Evolutionary conservation across 2,888 invertebrate species (phyloP).

Genomic region (Nemoura dubitans): DNA sequence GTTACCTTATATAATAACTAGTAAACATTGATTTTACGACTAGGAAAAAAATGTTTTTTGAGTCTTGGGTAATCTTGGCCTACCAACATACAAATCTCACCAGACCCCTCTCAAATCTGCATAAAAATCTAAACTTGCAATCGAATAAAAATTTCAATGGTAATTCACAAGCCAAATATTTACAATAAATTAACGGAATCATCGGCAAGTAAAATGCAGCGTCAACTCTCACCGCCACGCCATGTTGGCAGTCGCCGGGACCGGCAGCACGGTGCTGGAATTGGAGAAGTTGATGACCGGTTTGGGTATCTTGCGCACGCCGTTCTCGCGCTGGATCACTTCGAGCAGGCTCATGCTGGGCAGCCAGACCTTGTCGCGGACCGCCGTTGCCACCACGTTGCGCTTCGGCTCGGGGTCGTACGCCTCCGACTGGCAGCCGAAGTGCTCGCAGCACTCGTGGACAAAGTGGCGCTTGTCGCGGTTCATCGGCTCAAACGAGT

Average conservation of each 20-base stretch:
- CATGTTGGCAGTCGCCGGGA: background rate
- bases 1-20: no score
- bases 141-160: no score
- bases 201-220: background rate
- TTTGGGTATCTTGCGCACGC: conserved; percentile 81
- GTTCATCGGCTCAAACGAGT: conserved; percentile 94
- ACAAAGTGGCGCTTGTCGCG: conserved; percentile 90
- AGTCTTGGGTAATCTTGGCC: no score
- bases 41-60: no score
- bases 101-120: no score
- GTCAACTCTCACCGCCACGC: conserved; percentile 32
- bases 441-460: conserved; percentile 94
- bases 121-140: no score
- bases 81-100: no score
- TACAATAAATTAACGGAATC: no score
- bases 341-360: conserved; percentile 87
- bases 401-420: conserved; percentile 96
- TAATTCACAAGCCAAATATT: no score
- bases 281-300: conserved; percentile 56
- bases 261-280: background rate
- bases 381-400: conserved; percentile 93
- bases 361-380: conserved; percentile 85
- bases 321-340: conserved; percentile 80
- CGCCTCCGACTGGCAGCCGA: conserved; percentile 92
- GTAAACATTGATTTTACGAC: no score